A percentile compares a stretch with the other conserved stretches of the same genome.
Evolutionary conservation across 2,113 vertebrate species (phyloP).

Genomic region (Silurus meridionalis): DNA sequence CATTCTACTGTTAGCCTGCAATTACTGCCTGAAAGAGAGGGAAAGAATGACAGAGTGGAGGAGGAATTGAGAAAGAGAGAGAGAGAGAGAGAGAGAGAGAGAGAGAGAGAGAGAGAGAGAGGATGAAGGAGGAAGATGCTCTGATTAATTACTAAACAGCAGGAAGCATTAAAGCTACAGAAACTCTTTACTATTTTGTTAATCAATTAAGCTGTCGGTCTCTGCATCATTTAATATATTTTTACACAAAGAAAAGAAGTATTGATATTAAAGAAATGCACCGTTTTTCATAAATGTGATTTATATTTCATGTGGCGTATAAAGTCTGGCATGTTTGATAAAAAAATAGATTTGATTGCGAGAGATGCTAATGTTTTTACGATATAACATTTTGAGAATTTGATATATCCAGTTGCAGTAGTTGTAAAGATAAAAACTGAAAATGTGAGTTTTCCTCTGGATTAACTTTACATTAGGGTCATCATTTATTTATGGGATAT

Average conservation of each 20-base stretch:
- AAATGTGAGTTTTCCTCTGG: background rate
- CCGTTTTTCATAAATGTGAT: background rate
- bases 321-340: background rate
- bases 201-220: background rate
- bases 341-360: background rate
- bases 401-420: background rate
- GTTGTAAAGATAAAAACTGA: background rate
- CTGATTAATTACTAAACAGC: background rate
- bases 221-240: background rate
- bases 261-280: background rate
- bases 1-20: constrained; percentile 7
- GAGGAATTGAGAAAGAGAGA: constrained; percentile 53
- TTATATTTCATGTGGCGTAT: background rate
- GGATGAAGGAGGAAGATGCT: background rate
- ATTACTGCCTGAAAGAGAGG: constrained; percentile 18
- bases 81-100: constrained; percentile 46
- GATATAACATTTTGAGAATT: background rate
- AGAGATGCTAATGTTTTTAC: background rate
- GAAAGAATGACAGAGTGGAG: constrained; percentile 33
- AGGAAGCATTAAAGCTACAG: background rate
- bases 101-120: constrained; percentile 48
- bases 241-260: background rate
- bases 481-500: too few relatives aligned
- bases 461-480: background rate
- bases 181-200: background rate